Evolutionary conservation across 2,113 vertebrate genomes (phyloP), one percentile per base, ranked within the genome.

Genomic region (Reinhardtius hippoglossoides): DNA sequence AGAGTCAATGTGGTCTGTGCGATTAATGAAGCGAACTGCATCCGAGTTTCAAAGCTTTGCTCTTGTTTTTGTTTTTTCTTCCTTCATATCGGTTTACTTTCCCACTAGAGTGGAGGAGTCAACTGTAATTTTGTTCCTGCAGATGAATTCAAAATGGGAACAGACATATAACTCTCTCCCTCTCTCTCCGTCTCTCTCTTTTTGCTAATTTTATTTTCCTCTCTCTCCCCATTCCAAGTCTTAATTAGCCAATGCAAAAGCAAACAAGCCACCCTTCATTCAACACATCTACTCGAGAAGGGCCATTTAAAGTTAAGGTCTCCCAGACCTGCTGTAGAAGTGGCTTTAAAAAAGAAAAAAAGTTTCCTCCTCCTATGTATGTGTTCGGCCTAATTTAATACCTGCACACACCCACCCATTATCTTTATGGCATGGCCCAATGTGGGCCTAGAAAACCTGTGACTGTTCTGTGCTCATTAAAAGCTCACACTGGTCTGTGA

Each of bases 61-160:
- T 80, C 78, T 71, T 85, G 84, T 89, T 83, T 87, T 87, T 71
- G 69, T 42, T 40, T 65, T 63, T 63, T 15, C 5, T 55, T 27
- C 40, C 80, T 85, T 86, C 86, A 80, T 87, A 92, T 85, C 66
- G 56, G 83, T 88, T 86, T 85, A 76, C 82, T 81, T 88, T 92
- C 90, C 87, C 84, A 87, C 64, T 71, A 87, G 88, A 92, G 78
- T 82, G 74, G 81, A 78, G 58, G 85, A 95, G 93, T 93, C 93
- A 90, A 90, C 86, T 89, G 87, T 90, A 87, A 93, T 94, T 92
- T 93, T 85, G 87, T 69, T 91, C 78, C 80, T 87, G 74, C 83
- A 82, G 87, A 90, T 91, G 71, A 92, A 91, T 91, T 85, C 70
- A 31, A 89, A 94, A 94, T 94, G 82, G 83, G 91, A 92, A 87